Evolutionary conservation across 2,113 vertebrate genomes (phyloP), one percentile per base, ranked within the genome.

Genomic region (Corydoras sp.): DNA sequence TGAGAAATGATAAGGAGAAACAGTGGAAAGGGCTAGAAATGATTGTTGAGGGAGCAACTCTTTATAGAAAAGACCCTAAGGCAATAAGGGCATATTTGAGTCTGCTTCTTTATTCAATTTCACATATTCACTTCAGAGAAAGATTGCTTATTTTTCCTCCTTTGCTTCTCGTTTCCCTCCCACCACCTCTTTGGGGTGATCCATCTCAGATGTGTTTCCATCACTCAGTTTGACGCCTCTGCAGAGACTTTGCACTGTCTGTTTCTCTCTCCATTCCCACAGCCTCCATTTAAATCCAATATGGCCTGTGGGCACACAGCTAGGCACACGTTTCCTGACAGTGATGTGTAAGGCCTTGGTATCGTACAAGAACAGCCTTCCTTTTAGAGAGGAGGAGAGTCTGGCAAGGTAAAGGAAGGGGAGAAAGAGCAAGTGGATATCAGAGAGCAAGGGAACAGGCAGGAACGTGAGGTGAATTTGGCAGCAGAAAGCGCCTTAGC

Each of bases 151-250:
- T n/a, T 71, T 71, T 69, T 64, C 31, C 10, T 58, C 31, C 61
- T 54, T 24, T 56, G 18, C 63, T 66, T 59, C 62, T 54, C 43
- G 63, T 53, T 30, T 9, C 31, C 32, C 11, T 13, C 6, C 15
- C 58, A 35, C 35, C 11, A 58, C 9, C 29, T 78, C 69, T 72
- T 62, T 31, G 43, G 59, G 58, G 54, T 62, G 56, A 61, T 68
- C 66, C 11, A 31, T 78, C 62, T 64, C 48, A 64, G 69, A 62
- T 62, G 70, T 64, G 31, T 67, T 51, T 75, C 68, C 77, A 78
- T 75, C 77, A 75, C 43, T 75, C 66, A 48, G 62, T 29, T 54
- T 60, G 69, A 59, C 24, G 50, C 54, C 64, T 60, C 15, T 71
- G 64, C 59, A 68, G 59, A 71, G 62, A 63, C 48, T 64, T 13